Evolutionary conservation across 64 coral and sea anemone species (phyloP).

Genomic region (Stichodactyla helianthus): DNA sequence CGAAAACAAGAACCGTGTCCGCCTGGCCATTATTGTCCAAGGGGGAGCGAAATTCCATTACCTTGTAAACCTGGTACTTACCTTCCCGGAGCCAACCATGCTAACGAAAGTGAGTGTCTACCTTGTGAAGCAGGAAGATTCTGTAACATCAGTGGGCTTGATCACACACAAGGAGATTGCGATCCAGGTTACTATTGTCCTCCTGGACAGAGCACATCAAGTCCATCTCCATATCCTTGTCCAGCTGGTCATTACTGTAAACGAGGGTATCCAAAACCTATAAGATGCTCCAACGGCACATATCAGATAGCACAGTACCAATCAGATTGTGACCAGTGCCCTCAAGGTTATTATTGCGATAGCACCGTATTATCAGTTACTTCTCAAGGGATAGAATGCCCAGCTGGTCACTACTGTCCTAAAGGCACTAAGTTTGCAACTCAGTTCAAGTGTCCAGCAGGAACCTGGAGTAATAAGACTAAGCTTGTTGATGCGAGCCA

Average conservation of each 20-base stretch:
- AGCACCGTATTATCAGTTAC: conserved; percentile 52
- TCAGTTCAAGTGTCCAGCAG: conserved; percentile 71
- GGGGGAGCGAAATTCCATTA: conserved; percentile 28
- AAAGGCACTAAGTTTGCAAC: conserved; percentile 82
- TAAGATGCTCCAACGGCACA: conserved; percentile 83
- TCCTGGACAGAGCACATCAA: conserved; percentile 60
- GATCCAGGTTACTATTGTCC: conserved; percentile 86
- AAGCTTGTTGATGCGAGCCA: conserved; percentile 50
- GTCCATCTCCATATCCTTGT: conserved; percentile 60
- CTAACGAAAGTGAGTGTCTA: conserved; percentile 67
- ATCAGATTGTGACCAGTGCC: conserved; percentile 58
- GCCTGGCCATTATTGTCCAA: conserved; percentile 78
- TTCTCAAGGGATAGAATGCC: conserved; percentile 58
- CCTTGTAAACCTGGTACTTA: conserved; percentile 80
- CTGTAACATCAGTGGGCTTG: conserved; percentile 86
- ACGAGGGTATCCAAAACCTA: conserved; percentile 53
- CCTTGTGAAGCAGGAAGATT: conserved; percentile 70
- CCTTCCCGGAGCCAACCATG: conserved; percentile 59
- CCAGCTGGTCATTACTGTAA: conserved; percentile 72
- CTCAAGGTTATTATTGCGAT: conserved; percentile 87
- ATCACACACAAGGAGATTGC: conserved; percentile 54
- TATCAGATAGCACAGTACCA: conserved; percentile 70
- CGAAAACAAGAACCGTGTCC: conserved; percentile 65
- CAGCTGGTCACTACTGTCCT: conserved; percentile 80
- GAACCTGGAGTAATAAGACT: conserved; percentile 95